A percentile compares a stretch with the other conserved stretches of the same genome.
Evolutionary conservation across 23 tunicate species (phyloP).

Genomic region (Trididemnum nubilum): DNA sequence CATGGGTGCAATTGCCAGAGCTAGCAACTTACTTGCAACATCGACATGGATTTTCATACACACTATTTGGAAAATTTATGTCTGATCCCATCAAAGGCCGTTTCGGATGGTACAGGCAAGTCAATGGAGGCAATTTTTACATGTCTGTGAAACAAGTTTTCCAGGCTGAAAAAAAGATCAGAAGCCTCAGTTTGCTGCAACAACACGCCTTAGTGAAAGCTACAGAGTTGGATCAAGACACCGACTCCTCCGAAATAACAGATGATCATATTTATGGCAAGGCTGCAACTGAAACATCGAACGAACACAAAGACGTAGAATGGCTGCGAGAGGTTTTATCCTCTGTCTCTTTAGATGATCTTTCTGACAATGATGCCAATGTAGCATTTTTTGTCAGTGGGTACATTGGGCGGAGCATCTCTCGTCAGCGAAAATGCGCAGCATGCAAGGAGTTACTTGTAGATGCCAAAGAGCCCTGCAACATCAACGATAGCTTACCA

Average conservation of each 20-base stretch:
- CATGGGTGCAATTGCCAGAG: conserved; percentile 10
- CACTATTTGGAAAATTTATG: conserved; percentile 4
- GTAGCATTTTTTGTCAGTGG: conserved; percentile 16
- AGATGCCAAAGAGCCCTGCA: not conserved
- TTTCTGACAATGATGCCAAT: conserved; percentile 13
- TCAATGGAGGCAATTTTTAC: not conserved
- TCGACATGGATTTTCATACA: conserved; percentile 6
- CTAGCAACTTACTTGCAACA: not conserved
- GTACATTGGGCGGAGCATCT: conserved; percentile 16
- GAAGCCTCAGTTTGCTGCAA: not conserved
- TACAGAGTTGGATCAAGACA: no score
- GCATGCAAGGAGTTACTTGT: conserved; percentile 11
- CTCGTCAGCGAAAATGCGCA: conserved; percentile 8
- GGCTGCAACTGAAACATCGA: no score
- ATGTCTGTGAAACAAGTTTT: not conserved
- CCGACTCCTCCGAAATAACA: no score
- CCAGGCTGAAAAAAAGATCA: conserved; percentile 8
- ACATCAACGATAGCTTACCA: not conserved
- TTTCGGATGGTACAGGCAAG: conserved; percentile 24
- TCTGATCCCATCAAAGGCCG: conserved; percentile 17
- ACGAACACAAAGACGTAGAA: no score
- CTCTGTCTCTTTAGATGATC: not conserved
- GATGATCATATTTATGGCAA: no score
- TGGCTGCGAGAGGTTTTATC: not conserved
- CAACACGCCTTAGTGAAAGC: not conserved